Base-by-base conservation (phyloP, 1,140 invertebrate species). In the Heliconius nattereri region DNA sequence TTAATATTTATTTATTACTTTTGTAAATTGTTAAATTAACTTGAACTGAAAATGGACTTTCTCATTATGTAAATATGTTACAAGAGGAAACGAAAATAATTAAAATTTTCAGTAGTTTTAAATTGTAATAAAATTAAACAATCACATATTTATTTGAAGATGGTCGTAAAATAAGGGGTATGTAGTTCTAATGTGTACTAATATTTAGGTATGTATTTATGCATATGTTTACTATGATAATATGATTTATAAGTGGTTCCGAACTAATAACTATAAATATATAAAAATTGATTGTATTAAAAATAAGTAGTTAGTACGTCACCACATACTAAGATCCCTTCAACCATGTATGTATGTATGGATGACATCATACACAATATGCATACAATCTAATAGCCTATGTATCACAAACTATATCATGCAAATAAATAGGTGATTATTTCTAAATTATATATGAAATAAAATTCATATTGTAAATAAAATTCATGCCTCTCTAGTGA, bases 301-400 rank as follows among this genome's bases (percentile, higher is more conserved):
- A 20, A 52, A 52, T 8, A 52, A 52, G 19, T 52, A 26, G 60
- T 66, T 29, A 66, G 60, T 66, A 29, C 57, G 57, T 60, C 57
- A 23, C 57, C 57, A 60, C 54, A 23, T n/a, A 23, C 20, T 26
- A 37, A 16, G 2, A 32, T 80, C 86, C 86, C 88, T 83, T 85
- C 83, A 83, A 87, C 90, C 87, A 78, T 75, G 32, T 35, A 84
- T 60, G n/a, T 60, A 60, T 66, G 23, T 76, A 86, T 85, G 85
- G 78, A 86, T 87, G 85, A 81, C 74, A 75, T 79, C 35, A 81
- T 84, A 84, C 60, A 89, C 84, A 82, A 86, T 83, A 87, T 84
- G 86, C 85, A 84, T 29, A 66, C 60, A 66, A 66, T 23, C 23
- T 66, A 66, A 26, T 29, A 66, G 26, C 60, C 86, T 84, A 83